These are phyloP conservation scores for Deroptyus accipitrinus DNA, from an alignment of 2,113 vertebrate species.

Conservation along the genomic window DNA sequence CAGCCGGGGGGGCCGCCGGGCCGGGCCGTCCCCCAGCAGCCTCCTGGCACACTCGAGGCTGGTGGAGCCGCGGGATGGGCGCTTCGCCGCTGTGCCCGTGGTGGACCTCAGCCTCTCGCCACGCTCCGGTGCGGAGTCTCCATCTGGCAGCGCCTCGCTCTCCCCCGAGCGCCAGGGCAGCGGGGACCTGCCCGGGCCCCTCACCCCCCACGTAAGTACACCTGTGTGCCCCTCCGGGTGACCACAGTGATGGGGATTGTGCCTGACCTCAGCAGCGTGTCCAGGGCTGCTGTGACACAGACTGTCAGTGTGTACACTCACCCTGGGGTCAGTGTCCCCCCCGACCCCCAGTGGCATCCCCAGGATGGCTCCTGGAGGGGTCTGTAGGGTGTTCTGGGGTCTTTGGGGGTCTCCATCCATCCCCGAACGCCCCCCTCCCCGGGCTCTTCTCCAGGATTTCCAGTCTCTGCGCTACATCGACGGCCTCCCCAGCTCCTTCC, in stretches of 20 bases:
- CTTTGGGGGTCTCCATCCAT: not conserved
- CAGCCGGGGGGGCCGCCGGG: slow-evolving; percentile 69
- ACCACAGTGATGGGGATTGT: not conserved
- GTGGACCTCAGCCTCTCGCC: slow-evolving; percentile 93
- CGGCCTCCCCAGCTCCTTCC: slow-evolving; percentile 84
- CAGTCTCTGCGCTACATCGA: slow-evolving; percentile 82
- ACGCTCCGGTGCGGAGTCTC: slow-evolving; percentile 70
- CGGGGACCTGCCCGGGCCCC: slow-evolving; percentile 75
- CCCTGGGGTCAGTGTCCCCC: not conserved
- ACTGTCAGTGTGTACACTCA: not conserved
- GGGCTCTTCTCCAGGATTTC: slow-evolving; percentile 75
- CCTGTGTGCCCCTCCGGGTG: not conserved
- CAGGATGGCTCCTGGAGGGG: too few species aligned
- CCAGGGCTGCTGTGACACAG: not conserved
- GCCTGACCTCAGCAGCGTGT: not conserved
- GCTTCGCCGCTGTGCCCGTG: slow-evolving; percentile 77
- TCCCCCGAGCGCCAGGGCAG: slow-evolving; percentile 85
- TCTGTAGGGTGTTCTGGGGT: not conserved
- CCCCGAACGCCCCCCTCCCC: fast-evolving
- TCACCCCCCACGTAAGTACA: slow-evolving; percentile 80
- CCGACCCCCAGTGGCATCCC: not conserved
- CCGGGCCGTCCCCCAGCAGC: slow-evolving; percentile 25
- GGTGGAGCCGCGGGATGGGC: slow-evolving; percentile 80
- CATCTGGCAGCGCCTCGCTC: slow-evolving; percentile 78
- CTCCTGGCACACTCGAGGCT: slow-evolving; percentile 74